phyloP scores from a whole-genome alignment of 2,797 vertebrate genomes.

The Arnoldichthys spilopterus region DNA sequence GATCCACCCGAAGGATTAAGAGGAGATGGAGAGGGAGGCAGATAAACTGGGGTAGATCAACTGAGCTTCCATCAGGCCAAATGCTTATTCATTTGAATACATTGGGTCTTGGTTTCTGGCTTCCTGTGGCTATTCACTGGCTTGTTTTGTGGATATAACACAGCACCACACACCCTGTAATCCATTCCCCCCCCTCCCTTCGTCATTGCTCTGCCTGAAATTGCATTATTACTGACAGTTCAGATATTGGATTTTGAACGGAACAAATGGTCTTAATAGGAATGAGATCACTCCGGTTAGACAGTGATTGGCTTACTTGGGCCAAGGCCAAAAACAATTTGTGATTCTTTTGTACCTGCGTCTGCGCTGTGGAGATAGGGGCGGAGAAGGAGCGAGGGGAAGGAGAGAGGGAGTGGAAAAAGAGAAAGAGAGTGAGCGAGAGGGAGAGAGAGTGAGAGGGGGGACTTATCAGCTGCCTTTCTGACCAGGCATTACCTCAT shows the following conservation, averaged over 20 bases:
- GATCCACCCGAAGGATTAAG: neutral
- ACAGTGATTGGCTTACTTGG: constrained; percentile 66
- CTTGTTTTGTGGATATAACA: constrained; percentile 45
- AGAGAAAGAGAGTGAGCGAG: constrained; percentile 5
- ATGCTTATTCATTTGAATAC: constrained; percentile 32
- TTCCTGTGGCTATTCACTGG: constrained; percentile 21
- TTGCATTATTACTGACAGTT: constrained; percentile 66
- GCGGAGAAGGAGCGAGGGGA: neutral
- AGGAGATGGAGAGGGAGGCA: neutral
- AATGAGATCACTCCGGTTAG: constrained; percentile 66
- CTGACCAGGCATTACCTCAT: constrained; percentile 60
- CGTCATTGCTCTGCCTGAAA: constrained; percentile 51
- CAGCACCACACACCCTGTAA: constrained; percentile 34
- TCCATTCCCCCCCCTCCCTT: neutral
- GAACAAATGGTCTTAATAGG: constrained; percentile 69
- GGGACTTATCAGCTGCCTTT: constrained; percentile 57
- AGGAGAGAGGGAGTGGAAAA: constrained; percentile 5
- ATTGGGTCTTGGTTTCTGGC: constrained; percentile 32
- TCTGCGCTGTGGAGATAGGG: constrained; percentile 62
- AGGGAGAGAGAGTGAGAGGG: constrained; percentile 18
- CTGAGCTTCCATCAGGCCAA: constrained; percentile 22
- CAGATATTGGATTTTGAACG: constrained; percentile 68
- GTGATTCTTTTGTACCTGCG: constrained; percentile 67
- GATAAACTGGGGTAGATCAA: neutral
- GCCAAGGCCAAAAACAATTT: constrained; percentile 66